phyloP scores from a whole-genome alignment of 2,888 invertebrate species.

The Sinopyrophorus schimmeli region DNA sequence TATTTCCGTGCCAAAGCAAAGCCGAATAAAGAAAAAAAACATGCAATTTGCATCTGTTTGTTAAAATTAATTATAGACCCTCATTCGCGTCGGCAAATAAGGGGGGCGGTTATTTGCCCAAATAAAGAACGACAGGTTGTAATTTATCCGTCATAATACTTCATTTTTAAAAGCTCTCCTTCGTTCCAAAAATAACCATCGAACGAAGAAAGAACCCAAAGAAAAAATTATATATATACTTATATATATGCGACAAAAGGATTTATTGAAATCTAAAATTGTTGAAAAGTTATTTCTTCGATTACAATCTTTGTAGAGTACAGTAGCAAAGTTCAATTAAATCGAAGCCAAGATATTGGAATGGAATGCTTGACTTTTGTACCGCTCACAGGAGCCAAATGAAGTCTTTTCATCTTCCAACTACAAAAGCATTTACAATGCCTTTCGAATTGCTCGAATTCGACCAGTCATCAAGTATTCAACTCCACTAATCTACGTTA shows the following conservation, averaged over 20 bases:
- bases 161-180: constrained; percentile 6
- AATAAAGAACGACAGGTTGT: constrained; percentile 3
- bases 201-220: constrained; percentile 12
- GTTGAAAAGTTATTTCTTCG: constrained; percentile 35
- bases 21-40: no score
- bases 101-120: background rate
- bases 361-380: constrained; percentile 52
- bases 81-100: no score
- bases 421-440: constrained; percentile 46
- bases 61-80: no score
- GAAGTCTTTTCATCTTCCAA: constrained; percentile 50
- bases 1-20: no score
- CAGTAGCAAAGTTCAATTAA: constrained; percentile 52
- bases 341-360: constrained; percentile 45
- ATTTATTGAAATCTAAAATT: constrained; percentile 31
- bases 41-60: no score
- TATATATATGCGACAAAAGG: constrained; percentile 15
- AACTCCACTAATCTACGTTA: constrained; percentile 49
- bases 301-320: constrained; percentile 37
- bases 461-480: constrained; percentile 50
- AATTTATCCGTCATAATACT: constrained; percentile 21
- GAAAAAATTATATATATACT: no score
- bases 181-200: constrained; percentile 12
- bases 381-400: constrained; percentile 51
- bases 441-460: constrained; percentile 40